A percentile compares a stretch with the other conserved stretches of the same genome.
Conservation (phyloP, 2,113 vertebrate species). For the Myiozetetes cayanensis region DNA sequence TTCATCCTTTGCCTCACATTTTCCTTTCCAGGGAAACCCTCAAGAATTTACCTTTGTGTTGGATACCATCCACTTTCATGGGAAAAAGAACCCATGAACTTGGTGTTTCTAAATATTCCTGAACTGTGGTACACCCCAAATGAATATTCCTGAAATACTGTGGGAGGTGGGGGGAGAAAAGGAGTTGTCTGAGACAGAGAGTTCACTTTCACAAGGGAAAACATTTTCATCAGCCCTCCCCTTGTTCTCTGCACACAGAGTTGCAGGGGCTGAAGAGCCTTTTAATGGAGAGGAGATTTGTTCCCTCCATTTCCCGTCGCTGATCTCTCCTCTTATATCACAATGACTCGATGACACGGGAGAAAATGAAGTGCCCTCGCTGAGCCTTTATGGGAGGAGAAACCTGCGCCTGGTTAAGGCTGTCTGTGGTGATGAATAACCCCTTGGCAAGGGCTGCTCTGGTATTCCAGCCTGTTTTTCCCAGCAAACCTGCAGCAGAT, state of each 20-base stretch:
- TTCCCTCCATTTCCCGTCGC: neutral
- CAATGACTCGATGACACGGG: neutral
- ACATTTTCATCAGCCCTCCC: no score
- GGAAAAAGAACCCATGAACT: neutral
- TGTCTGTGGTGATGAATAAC: neutral
- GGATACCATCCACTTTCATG: accelerated
- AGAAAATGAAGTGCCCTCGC: neutral
- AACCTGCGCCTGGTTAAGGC: neutral
- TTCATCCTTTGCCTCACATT: neutral
- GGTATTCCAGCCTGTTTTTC: neutral
- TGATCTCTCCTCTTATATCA: neutral
- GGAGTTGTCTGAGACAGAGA: neutral
- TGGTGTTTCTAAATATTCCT: neutral
- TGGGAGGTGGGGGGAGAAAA: neutral
- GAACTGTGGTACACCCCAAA: accelerated
- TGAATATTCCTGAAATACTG: accelerated
- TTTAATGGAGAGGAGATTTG: neutral
- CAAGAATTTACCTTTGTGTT: neutral
- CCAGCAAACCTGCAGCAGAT: neutral
- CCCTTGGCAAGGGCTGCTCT: neutral
- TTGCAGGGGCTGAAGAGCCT: neutral
- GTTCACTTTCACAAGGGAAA: accelerated
- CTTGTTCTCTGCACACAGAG: neutral
- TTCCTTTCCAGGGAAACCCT: neutral
- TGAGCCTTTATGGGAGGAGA: neutral